Base-by-base conservation (phyloP, 2,888 invertebrate species). In the Neria commutata region DNA sequence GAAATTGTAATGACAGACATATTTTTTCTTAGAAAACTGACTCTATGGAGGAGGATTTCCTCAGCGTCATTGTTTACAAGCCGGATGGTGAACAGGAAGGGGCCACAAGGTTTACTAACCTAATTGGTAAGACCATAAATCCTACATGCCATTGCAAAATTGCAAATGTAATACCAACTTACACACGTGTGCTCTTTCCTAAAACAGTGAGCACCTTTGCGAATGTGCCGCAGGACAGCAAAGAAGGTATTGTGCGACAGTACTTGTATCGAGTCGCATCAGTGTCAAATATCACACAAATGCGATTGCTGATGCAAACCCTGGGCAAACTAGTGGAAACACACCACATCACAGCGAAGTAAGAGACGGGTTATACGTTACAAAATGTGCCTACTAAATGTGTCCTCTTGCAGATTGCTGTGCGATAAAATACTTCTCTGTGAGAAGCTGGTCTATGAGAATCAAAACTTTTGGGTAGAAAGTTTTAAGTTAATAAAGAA, bases 381-480 rank as follows among this genome's bases (percentile, higher is more conserved):
- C n/a, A n/a, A n/a, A n/a, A n/a, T n/a, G n/a, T n/a, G n/a, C 11
- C 8, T 23, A 10, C 14, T 17, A 11, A 25, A n/a, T 29, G 4
- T 49, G 2, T 29, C 14, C 48, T 11, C 26, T 60, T 63, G 6
- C 51, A 91, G 94, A 76, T 84, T 91, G 80, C 88, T 95, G 1
- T 96, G 96, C 80, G 95, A 96, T 76, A 89, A 90, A 68, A 87
- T 97, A 56, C 84, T 97, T 55, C 87, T 86, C 17, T 91, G 89
- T 78, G 95, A 95, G 56, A 91, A 91, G 75, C 83, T 98, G n/a
- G 84, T 86, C 3, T 91, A 91, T 76, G 87, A 89, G 65, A 89
- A 93, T 78, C 88, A 89, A 65, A 90, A 91, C 66, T 95, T 93
- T 81, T 98, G 97, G 96, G 89, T 92, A 52, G 90, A 92, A 80